A percentile compares a stretch with the other conserved stretches of the same genome.
These are phyloP conservation scores for Diplodus sargus DNA, from an alignment of 2,797 vertebrate genomes.

Conservation along the genomic window DNA sequence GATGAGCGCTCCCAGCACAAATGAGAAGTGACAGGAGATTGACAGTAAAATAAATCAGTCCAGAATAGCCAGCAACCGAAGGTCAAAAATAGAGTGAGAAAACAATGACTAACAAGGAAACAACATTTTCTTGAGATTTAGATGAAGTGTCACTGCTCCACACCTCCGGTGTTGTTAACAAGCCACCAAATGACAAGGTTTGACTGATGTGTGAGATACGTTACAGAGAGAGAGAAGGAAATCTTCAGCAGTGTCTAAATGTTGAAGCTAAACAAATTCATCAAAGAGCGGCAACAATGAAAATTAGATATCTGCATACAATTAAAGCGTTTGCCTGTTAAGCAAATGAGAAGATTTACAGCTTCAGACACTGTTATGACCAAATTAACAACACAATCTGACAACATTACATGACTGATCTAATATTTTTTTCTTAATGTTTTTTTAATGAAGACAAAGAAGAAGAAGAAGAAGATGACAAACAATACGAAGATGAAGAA, in stretches of 20 bases:
- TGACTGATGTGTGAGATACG: slow-evolving; percentile 58
- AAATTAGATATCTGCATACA: background rate
- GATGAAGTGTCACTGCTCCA: slow-evolving; percentile 68
- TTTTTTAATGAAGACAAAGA: too few species aligned
- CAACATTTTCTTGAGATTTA: slow-evolving; percentile 73
- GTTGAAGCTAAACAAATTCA: background rate
- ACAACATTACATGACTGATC: background rate
- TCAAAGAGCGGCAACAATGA: slow-evolving; percentile 3
- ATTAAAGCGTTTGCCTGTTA: background rate
- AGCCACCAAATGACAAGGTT: slow-evolving; percentile 60
- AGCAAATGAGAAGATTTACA: background rate
- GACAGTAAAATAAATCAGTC: slow-evolving; percentile 83
- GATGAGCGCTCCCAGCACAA: slow-evolving; percentile 70
- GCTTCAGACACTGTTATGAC: background rate
- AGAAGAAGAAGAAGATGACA: too few species aligned
- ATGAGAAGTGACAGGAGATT: slow-evolving; percentile 84
- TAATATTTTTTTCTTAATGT: too few species aligned
- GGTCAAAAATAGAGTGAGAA: slow-evolving; percentile 82
- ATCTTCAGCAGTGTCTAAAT: background rate
- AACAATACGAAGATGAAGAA: too few species aligned
- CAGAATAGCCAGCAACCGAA: slow-evolving; percentile 77
- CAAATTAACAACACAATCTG: background rate
- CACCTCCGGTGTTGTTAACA: slow-evolving; percentile 71
- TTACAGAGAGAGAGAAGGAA: slow-evolving; percentile 37
- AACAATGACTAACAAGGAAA: slow-evolving; percentile 79